phyloP scores from a whole-genome alignment of 2,888 invertebrate species.

The Erpobdella octoculata region DNA sequence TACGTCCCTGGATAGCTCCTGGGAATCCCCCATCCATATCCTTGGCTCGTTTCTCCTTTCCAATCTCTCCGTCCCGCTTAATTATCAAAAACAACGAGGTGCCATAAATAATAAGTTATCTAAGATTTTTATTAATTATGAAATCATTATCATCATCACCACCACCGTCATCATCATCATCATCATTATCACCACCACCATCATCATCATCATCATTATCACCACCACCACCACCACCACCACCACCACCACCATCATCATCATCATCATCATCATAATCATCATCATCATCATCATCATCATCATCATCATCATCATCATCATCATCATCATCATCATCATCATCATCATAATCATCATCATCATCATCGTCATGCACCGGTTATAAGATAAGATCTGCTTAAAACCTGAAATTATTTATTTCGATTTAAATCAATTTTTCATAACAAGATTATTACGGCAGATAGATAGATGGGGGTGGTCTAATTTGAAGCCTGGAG shows the following conservation, averaged over 20 bases:
- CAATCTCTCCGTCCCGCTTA: not conserved
- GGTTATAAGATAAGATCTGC: not conserved
- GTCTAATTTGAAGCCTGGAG: no score
- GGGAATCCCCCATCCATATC: no score
- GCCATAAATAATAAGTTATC: no score
- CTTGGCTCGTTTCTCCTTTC: no score
- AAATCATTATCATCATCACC: not conserved
- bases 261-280: slow-evolving; percentile 13
- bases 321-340: slow-evolving; percentile 23
- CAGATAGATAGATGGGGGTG: no score
- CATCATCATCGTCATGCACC: slow-evolving; percentile 16
- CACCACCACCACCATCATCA: slow-evolving; percentile 20
- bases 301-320: slow-evolving; percentile 19
- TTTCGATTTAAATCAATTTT: no score
- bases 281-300: slow-evolving; percentile 16
- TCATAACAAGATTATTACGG: no score
- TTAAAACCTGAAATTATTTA: not conserved
- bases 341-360: slow-evolving; percentile 20
- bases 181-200: slow-evolving; percentile 14
- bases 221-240: slow-evolving; percentile 5
- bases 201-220: slow-evolving; percentile 21
- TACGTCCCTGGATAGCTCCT: no score
- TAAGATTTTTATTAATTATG: not conserved
- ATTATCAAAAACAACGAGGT: not conserved
- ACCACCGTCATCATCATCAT: slow-evolving; percentile 11